Conservation (phyloP, 2,113 vertebrate genomes). For the Callochromis pleurospilus region DNA sequence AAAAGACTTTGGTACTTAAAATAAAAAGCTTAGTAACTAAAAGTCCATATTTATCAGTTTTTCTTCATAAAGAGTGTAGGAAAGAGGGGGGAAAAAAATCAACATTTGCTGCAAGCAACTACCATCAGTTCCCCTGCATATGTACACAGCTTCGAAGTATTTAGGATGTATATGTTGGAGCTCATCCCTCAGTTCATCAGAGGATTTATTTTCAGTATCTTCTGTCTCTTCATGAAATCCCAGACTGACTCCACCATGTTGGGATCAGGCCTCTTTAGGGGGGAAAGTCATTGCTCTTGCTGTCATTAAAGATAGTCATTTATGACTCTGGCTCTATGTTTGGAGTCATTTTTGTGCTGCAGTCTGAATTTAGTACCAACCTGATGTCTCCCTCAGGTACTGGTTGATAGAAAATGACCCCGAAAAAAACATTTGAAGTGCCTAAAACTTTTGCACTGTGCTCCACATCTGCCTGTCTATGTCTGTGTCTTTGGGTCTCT, state of each 20-base stretch:
- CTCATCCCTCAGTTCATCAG: not conserved
- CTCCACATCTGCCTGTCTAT: not conserved
- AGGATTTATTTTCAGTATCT: not conserved
- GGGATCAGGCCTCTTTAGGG: not conserved
- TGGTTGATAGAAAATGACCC: not conserved
- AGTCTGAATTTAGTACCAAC: not conserved
- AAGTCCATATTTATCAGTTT: not conserved
- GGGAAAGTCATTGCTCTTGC: not conserved
- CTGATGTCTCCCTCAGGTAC: not conserved
- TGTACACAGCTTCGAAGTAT: not conserved
- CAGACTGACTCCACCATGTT: not conserved
- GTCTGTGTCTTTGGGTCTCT: constrained; percentile 1
- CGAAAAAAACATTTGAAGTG: not conserved
- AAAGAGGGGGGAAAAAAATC: not conserved
- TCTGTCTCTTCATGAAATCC: not conserved
- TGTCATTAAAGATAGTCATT: not conserved
- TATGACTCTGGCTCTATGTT: not conserved
- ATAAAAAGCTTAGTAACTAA: not conserved
- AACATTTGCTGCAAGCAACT: not conserved
- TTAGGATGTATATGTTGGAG: not conserved
- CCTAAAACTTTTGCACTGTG: not conserved
- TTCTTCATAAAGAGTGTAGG: not conserved
- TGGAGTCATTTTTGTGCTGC: not conserved
- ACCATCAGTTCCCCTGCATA: not conserved
- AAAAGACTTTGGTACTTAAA: not conserved